Base-by-base conservation (phyloP, 2,888 invertebrate genomes). In the Zelleria hepariella region DNA sequence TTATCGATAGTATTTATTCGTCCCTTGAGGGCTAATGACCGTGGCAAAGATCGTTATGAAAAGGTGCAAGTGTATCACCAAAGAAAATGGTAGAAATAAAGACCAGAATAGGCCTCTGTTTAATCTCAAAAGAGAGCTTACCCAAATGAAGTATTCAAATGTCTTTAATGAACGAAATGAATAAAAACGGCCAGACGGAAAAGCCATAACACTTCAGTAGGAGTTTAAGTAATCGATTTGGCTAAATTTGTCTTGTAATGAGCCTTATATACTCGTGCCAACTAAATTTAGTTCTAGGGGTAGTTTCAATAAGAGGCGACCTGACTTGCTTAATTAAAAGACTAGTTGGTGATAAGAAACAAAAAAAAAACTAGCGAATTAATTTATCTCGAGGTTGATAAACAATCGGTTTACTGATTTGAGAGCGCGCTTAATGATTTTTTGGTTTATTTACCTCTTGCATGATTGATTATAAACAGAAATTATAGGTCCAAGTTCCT, bases 401-500 rank as follows among this genome's bases (percentile, higher is more conserved):
- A 5, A 32, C 5, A 8, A 5, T 5, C 10, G 32, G 6, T 32
- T 32, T 32, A 8, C 10, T 10, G 10, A 32, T 32, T 18, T 5
- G 20, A 49, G 15, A 20, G 20, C 32, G 32, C 10, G 32, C 5
- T 42, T 42, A 32, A 32, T 32, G 32, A 15, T 32, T n/a, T n/a
- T n/a, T 32, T 15, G 32, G 15, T 15, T 32, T 32, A 32, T 10
- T 32, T 32, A 32, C 15, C 32, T 32, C 32, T 32, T 32, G 32
- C 15, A 3, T 32, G 10, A 10, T 32, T 32, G 10, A 10, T 32
- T 32, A 32, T 32, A 32, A 6, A 4, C 3, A 32, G 10, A 53
- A 20, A 21, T n/a, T 49, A 32, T 42, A 61, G 67, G 75, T 70
- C 68, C 65, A 63, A 75, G 77, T 72, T 77, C n/a, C 74, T 73